A percentile compares a stretch with the other conserved stretches of the same genome.
These are phyloP conservation scores for Solea solea DNA, from an alignment of 2,113 vertebrate genomes.

Conservation along the genomic window DNA sequence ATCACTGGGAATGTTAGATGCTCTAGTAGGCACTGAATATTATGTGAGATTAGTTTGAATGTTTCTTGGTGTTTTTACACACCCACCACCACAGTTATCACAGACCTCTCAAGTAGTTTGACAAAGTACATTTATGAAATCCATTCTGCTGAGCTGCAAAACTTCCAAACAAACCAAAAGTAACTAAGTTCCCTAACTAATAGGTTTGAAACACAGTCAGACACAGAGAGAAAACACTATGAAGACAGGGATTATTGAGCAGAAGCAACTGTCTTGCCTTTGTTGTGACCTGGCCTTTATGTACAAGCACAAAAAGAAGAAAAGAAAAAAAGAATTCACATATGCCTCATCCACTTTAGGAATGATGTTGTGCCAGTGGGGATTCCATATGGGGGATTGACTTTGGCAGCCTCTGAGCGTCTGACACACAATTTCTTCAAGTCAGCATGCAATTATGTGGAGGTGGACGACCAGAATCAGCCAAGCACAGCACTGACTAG, in stretches of 20 bases:
- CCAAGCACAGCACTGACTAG: neutral
- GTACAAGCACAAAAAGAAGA: too few species aligned
- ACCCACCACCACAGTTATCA: neutral
- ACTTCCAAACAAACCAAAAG: neutral
- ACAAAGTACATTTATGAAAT: too few species aligned
- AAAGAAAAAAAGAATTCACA: neutral
- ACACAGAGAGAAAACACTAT: neutral
- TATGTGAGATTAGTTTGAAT: neutral
- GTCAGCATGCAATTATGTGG: neutral
- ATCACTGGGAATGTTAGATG: neutral
- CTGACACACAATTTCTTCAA: constrained; percentile 3
- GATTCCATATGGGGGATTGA: neutral
- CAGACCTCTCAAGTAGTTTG: neutral
- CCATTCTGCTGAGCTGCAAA: too few species aligned
- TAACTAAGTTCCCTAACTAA: neutral
- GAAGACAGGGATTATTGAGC: neutral
- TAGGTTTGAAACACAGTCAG: neutral
- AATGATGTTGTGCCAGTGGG: neutral
- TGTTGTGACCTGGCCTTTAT: neutral
- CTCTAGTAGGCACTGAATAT: neutral
- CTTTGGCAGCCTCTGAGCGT: constrained; percentile 4
- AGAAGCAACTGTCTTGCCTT: neutral
- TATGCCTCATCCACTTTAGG: neutral
- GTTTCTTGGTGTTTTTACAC: neutral
- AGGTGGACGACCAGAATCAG: neutral